A percentile compares a stretch with the other conserved stretches of the same genome.
phyloP scores from a whole-genome alignment of 2,797 vertebrate species.

The Crypturellus tataupa region DNA sequence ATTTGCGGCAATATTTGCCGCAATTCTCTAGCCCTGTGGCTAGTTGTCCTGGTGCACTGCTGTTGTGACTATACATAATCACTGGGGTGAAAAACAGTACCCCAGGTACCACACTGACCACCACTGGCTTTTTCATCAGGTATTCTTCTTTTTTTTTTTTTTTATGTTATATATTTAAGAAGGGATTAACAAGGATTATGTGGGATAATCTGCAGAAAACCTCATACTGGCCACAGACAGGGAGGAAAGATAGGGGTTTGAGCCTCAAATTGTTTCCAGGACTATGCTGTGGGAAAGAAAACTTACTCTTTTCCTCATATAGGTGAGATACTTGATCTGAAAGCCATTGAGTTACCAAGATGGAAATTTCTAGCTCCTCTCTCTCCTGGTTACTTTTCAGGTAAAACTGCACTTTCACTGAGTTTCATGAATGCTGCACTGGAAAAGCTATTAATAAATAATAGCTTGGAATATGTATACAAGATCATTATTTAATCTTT shows the following conservation, averaged over 20 bases:
- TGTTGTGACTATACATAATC: too few relatives aligned
- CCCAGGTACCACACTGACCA: neutral
- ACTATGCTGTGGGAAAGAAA: neutral
- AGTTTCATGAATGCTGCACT: slow-evolving; percentile 51
- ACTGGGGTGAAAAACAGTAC: neutral
- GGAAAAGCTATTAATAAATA: slow-evolving; percentile 78
- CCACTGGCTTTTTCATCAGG: neutral
- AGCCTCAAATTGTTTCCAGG: neutral
- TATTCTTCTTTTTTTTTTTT: neutral
- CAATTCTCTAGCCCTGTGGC: neutral
- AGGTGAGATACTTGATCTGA: neutral
- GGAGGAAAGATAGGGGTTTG: neutral
- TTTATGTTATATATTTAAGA: neutral
- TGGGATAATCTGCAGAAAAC: neutral
- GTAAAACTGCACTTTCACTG: neutral
- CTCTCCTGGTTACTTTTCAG: slow-evolving; percentile 4
- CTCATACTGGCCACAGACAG: neutral
- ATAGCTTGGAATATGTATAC: slow-evolving; percentile 80
- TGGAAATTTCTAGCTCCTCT: neutral
- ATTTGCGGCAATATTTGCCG: neutral
- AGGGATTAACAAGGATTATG: neutral
- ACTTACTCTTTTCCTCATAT: neutral
- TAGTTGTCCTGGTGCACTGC: neutral
- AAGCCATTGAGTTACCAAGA: neutral
- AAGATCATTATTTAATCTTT: slow-evolving; percentile 86